phyloP scores from a whole-genome alignment of 2,113 vertebrate species.

The Motacilla tschutschensis region DNA sequence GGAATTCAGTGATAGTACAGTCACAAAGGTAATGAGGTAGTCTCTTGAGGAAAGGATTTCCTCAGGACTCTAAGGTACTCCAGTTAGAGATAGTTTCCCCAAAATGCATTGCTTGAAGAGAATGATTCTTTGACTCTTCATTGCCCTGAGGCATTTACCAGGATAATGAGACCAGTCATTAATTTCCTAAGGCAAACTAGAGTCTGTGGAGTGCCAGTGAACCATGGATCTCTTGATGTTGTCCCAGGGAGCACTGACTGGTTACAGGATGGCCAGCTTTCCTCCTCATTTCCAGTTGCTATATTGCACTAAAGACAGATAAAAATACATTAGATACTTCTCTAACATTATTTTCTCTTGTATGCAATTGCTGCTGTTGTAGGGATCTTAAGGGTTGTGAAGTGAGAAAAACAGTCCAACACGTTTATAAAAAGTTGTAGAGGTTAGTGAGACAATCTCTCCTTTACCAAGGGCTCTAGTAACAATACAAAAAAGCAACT shows the following conservation, averaged over 20 bases:
- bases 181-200: conserved; percentile 7
- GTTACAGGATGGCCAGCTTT: background rate
- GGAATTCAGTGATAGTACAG: background rate
- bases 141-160: background rate
- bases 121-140: background rate
- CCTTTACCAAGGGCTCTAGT: background rate
- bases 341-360: background rate
- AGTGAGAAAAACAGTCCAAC: background rate
- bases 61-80: background rate
- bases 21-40: background rate
- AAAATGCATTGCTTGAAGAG: background rate
- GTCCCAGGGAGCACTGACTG: background rate
- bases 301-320: background rate
- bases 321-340: background rate
- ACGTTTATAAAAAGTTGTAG: background rate
- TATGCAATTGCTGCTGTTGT: background rate
- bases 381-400: background rate
- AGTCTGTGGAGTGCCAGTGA: background rate
- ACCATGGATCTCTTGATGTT: background rate
- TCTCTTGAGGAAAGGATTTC: background rate
- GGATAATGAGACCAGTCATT: conserved; percentile 16
- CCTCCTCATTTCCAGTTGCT: background rate
- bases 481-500: background rate
- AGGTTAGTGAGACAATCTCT: background rate
- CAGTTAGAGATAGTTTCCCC: background rate